Evolutionary conservation across 2,113 vertebrate genomes (phyloP).

Genomic region (Corythoichthys haematopterus): DNA sequence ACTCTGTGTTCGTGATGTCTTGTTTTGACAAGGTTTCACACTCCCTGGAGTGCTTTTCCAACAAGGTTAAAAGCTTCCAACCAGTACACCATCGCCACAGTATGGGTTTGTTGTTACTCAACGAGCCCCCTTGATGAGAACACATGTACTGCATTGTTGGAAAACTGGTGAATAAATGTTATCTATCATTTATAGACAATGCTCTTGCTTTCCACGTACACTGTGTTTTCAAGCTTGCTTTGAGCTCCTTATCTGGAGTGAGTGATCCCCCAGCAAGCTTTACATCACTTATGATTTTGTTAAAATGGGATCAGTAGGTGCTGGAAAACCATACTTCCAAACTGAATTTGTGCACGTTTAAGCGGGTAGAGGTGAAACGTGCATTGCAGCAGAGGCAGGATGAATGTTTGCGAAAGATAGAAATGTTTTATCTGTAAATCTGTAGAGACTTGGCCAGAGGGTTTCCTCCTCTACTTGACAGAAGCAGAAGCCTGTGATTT

Average conservation of each 20-base stretch:
- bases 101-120: conserved; percentile 40
- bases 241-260: conserved; percentile 47
- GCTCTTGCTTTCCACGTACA: conserved; percentile 49
- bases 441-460: conserved; percentile 24
- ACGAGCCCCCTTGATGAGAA: conserved; percentile 26
- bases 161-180: neutral
- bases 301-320: conserved; percentile 20
- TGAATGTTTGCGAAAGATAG: neutral
- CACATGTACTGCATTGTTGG: conserved; percentile 1
- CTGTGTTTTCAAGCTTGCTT: conserved; percentile 34
- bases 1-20: conserved; percentile 11
- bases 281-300: conserved; percentile 15
- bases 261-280: conserved; percentile 12
- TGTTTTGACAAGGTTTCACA: conserved; percentile 36
- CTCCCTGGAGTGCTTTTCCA: conserved; percentile 12
- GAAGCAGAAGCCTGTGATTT: conserved; percentile 9
- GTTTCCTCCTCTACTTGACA: conserved; percentile 6
- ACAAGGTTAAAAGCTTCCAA: conserved; percentile 40
- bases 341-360: conserved; percentile 41
- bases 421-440: conserved; percentile 15
- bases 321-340: conserved; percentile 21
- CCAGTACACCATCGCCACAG: conserved; percentile 12
- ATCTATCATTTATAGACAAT: conserved; percentile 48
- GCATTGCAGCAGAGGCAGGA: neutral
- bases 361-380: conserved; percentile 3